Evolutionary conservation across 2,113 vertebrate genomes (phyloP).

Genomic region (Coracopsis vasa): DNA sequence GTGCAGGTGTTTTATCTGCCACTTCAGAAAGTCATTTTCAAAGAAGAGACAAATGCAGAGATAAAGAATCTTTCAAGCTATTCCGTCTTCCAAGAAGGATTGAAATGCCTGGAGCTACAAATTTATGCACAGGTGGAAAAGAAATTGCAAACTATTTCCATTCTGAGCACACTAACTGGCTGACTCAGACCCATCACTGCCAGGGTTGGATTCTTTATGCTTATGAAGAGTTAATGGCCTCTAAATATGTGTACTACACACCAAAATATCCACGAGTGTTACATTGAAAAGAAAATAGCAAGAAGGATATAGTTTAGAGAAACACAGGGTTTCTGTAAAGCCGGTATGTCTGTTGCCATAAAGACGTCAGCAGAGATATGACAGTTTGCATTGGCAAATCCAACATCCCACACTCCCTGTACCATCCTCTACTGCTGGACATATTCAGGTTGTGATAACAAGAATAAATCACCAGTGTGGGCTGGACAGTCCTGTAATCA

Average conservation of each 20-base stretch:
- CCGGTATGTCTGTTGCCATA: not conserved
- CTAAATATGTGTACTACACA: not conserved
- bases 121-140: constrained; percentile 12
- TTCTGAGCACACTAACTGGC: not conserved
- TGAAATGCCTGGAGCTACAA: not conserved
- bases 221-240: not conserved
- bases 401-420: not conserved
- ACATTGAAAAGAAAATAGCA: not conserved
- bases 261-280: not conserved
- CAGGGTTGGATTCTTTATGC: not conserved
- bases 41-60: not conserved
- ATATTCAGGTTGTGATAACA: not conserved
- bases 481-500: not conserved
- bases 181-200: not conserved
- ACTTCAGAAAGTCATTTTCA: not conserved
- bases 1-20: constrained; percentile 13
- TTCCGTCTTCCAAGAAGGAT: not conserved
- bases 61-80: constrained; percentile 6
- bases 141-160: not conserved
- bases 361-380: not conserved
- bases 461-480: not conserved
- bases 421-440: not conserved
- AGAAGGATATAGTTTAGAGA: not conserved
- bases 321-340: not conserved
- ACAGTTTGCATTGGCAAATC: not conserved